Base-by-base conservation (phyloP, 2,113 vertebrate genomes). In the Marmota flaviventris region DNA sequence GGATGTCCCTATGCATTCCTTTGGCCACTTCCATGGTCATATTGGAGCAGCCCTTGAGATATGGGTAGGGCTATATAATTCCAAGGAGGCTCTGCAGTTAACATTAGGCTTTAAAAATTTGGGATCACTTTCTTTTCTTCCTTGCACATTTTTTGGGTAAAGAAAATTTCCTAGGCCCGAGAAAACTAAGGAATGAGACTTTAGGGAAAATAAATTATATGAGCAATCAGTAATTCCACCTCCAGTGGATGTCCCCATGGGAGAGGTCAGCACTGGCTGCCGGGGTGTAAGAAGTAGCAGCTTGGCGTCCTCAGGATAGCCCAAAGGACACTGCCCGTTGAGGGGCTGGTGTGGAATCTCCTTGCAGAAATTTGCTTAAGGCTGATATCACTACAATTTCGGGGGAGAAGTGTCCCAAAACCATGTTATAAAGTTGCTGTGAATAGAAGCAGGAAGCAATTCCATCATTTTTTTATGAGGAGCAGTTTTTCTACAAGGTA, bases 361-460 rank as follows among this genome's bases (percentile, higher is more conserved):
- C 63, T 48, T 25, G 32, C 29, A 78, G 70, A 85, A 51, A 82
- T 82, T 14, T 63, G 63, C 51, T 82, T 45, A 13, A 92, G 58
- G 37, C 29, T 42, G 10, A 91, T 1, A 2, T 78, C 16, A 13
- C 24, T 77, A 27, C 14, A 22, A 13, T n/a, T 24, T n/a, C 12
- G n/a, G 56, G n/a, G 25, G 1, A 13, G 0, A 2, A 67, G 65
- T 27, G 5, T 1, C 2, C 67, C 18, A 5, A 56, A 27, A 45
- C 27, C 73, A 27, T 3, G 29, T 42, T 32, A 82, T 4, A 61
- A 34, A 89, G 42, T 63, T 81, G 37, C 34, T 45, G 27, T 16
- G 39, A 34, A 63, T 11, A 78, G 32, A 95, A 89, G 91, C 37
- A 72, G 42, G 42, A 85, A 91, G 58, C 73, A 56, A 79, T 48